Percentiles rank a stretch among this genome's conserved stretches.
phyloP scores from a whole-genome alignment of 2,888 invertebrate species.

The Caradrina kadenii region DNA sequence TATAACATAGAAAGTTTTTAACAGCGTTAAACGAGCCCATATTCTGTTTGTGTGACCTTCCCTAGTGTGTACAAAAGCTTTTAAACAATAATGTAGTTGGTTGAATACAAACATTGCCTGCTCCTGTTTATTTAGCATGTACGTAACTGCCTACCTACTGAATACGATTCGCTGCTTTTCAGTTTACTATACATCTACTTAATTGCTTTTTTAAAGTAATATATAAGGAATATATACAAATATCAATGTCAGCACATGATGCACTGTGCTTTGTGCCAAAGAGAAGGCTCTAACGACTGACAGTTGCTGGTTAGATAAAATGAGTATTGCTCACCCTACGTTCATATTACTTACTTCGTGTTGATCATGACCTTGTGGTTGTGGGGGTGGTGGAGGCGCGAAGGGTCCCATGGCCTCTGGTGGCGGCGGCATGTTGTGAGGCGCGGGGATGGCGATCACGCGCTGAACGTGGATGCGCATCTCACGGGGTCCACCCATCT shows the following conservation, averaged over 20 bases:
- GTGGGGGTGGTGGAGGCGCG: slow-evolving; percentile 83
- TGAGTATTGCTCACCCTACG: neutral
- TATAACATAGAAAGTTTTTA: neutral
- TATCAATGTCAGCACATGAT: slow-evolving; percentile 9
- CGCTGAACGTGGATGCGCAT: slow-evolving; percentile 89
- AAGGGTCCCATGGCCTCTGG: slow-evolving; percentile 81
- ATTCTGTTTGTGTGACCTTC: slow-evolving; percentile 18
- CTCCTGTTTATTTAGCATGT: slow-evolving; percentile 11
- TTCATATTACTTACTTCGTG: slow-evolving; percentile 74
- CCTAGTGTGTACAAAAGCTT: neutral
- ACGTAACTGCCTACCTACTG: neutral
- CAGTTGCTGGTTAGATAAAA: no score
- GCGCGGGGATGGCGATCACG: slow-evolving; percentile 86
- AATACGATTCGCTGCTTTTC: slow-evolving; percentile 5
- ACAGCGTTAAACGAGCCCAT: slow-evolving; percentile 3
- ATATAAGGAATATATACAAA: neutral
- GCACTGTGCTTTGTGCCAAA: neutral
- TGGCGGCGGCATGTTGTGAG: slow-evolving; percentile 82
- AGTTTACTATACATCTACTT: slow-evolving; percentile 3
- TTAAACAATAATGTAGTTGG: slow-evolving; percentile 25
- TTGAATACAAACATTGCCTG: slow-evolving; percentile 14
- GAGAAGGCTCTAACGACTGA: neutral
- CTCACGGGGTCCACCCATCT: slow-evolving; percentile 82
- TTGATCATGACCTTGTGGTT: slow-evolving; percentile 80
- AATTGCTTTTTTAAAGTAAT: slow-evolving; percentile 14